Base-by-base conservation (phyloP, 2,888 invertebrate genomes). In the Protonemura montana region DNA sequence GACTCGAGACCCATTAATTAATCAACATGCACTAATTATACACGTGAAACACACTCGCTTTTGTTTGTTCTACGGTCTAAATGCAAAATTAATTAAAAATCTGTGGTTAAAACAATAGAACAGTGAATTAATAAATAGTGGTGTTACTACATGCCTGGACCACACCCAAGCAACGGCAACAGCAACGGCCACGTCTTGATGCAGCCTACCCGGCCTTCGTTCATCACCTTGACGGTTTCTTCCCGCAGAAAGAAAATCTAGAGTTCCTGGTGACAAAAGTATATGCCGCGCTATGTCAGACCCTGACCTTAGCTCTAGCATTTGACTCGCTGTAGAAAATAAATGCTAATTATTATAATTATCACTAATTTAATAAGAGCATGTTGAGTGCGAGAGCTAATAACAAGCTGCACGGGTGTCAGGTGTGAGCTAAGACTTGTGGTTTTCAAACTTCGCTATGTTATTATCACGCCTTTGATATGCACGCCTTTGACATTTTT, bases 231-330 rank as follows among this genome's bases (percentile, higher is more conserved):
- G 78, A 78, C 28, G 78, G n/a, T 5, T 5, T 59, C 16, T 59
- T 59, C 41, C 59, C 83, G n/a, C 13, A 81, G 81, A 81, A 6
- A 78, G 26, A 78, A 78, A 27, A 78, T 25, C 81, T 6, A 29
- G 10, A 84, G 84, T 84, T 84, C 84, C 84, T 84, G 84, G 84
- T 84, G 84, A 84, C 84, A 76, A 59, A 84, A 83, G 59, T 21
- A 59, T 35, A 35, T 59, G 59, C 59, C 21, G 21, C 21, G 21
- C 42, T 78, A 6, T 30, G 13, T 21, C 3, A 28, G 59, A n/a
- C 84, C 84, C 84, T 84, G 84, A 84, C 84, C 84, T 84, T 84
- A 83, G 25, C 26, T 78, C 3, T 10, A 21, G n/a, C 21, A 26
- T 78, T 5, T 27, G 78, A 26, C 27, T 28, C 78, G 28, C n/a